Evolutionary conservation across 2,888 invertebrate genomes (phyloP).

Genomic region (Leptinotarsa peninsularis): DNA sequence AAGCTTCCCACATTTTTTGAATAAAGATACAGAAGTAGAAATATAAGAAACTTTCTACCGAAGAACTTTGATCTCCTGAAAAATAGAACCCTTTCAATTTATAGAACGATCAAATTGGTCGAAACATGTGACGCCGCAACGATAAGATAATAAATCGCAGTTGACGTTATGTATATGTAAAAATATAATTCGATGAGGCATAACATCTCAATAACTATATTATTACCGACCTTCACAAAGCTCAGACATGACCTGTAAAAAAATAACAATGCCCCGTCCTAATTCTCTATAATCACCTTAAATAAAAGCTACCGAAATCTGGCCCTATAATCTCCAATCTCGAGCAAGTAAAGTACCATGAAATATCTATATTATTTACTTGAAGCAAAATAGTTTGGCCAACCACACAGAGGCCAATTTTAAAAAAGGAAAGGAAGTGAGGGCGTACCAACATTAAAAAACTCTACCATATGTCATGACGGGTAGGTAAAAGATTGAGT

Average conservation of each 20-base stretch:
- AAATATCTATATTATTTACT: slow-evolving; percentile 65
- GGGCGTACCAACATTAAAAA: slow-evolving; percentile 45
- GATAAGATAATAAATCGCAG: neutral
- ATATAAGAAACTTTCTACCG: no score
- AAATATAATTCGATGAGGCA: slow-evolving; percentile 21
- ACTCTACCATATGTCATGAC: slow-evolving; percentile 48
- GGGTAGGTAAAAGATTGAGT: slow-evolving; percentile 25
- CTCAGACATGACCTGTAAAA: slow-evolving; percentile 34
- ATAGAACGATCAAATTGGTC: no score
- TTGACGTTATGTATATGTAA: slow-evolving; percentile 10
- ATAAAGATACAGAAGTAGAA: no score
- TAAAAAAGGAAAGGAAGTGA: slow-evolving; percentile 49
- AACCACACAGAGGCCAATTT: slow-evolving; percentile 59
- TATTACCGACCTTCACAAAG: slow-evolving; percentile 22
- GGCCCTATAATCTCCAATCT: slow-evolving; percentile 58
- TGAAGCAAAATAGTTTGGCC: slow-evolving; percentile 52
- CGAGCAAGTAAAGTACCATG: slow-evolving; percentile 61
- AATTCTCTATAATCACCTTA: slow-evolving; percentile 56
- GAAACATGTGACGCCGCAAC: neutral
- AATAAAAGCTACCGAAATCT: slow-evolving; percentile 60
- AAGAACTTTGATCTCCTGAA: no score
- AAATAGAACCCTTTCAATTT: no score
- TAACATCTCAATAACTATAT: slow-evolving; percentile 26
- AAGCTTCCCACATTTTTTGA: no score
- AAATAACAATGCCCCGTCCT: slow-evolving; percentile 42